Evolutionary conservation across 1,140 invertebrate species (phyloP).

Genomic region (Drosophila punjabiensis): DNA sequence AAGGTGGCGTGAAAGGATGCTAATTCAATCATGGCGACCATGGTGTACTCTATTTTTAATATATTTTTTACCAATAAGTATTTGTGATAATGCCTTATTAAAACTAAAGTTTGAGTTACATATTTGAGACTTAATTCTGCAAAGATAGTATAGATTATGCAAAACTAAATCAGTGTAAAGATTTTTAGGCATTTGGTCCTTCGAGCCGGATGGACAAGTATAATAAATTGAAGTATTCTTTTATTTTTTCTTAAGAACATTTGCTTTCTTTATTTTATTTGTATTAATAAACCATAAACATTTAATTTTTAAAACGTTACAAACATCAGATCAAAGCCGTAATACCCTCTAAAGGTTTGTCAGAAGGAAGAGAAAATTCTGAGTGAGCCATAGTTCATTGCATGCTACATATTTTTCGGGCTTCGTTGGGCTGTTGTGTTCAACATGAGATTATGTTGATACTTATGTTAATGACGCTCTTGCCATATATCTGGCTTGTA

Average conservation of each 20-base stretch:
- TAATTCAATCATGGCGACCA: neutral
- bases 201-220: neutral
- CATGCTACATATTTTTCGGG: slow-evolving; percentile 46
- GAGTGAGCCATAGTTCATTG: slow-evolving; percentile 60
- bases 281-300: neutral
- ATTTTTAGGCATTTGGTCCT: neutral
- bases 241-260: too few species aligned
- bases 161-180: too few species aligned
- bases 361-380: neutral
- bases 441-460: slow-evolving; percentile 68
- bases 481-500: slow-evolving; percentile 40
- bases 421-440: slow-evolving; percentile 38
- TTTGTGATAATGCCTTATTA: neutral
- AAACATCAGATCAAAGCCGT: neutral
- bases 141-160: neutral
- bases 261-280: neutral
- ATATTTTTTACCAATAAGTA: neutral
- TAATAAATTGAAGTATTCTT: too few species aligned
- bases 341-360: neutral
- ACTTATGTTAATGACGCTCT: slow-evolving; percentile 66
- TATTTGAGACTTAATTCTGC: neutral
- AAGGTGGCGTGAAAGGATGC: neutral
- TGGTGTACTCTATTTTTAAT: neutral
- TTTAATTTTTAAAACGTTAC: neutral
- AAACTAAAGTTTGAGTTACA: neutral